Evolutionary conservation across 2,888 invertebrate genomes (phyloP).

Genomic region (Aleiodes testaceus): DNA sequence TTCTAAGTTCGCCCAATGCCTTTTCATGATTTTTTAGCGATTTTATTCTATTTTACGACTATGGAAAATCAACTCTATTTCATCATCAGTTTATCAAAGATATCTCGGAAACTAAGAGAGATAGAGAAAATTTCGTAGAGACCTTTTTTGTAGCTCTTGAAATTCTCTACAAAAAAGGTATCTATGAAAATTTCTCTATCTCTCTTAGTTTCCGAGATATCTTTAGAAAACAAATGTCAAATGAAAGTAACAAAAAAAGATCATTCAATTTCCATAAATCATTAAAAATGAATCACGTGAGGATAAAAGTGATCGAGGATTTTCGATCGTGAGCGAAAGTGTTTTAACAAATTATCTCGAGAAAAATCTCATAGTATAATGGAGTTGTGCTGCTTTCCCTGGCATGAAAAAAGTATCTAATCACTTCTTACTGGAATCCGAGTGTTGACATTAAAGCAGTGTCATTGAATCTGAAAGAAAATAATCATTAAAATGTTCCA

Average conservation of each 20-base stretch:
- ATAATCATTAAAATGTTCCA: background rate
- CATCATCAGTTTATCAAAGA: too few relatives aligned
- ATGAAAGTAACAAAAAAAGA: too few relatives aligned
- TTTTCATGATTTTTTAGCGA: background rate
- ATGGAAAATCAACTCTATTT: too few relatives aligned
- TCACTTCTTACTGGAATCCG: constrained; percentile 25
- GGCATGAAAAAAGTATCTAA: constrained; percentile 37
- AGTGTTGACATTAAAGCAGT: constrained; percentile 18
- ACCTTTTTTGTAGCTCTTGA: too few relatives aligned
- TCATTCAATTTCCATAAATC: too few relatives aligned
- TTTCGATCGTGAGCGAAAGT: constrained; percentile 43
- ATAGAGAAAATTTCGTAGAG: too few relatives aligned
- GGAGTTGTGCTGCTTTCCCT: constrained; percentile 41
- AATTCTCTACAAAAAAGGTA: too few relatives aligned
- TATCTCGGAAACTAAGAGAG: too few relatives aligned
- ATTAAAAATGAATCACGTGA: background rate
- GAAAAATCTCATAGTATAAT: constrained; percentile 34
- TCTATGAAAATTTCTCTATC: too few relatives aligned
- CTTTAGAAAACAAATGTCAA: too few relatives aligned
- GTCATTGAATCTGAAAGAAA: constrained; percentile 3
- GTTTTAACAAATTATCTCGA: constrained; percentile 38
- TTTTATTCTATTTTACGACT: too few relatives aligned
- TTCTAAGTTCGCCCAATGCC: background rate
- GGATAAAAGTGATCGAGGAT: constrained; percentile 22
- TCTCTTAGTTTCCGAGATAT: too few relatives aligned